Base-by-base conservation (phyloP, 1,140 invertebrate genomes). In the Phocides pigmalion region DNA sequence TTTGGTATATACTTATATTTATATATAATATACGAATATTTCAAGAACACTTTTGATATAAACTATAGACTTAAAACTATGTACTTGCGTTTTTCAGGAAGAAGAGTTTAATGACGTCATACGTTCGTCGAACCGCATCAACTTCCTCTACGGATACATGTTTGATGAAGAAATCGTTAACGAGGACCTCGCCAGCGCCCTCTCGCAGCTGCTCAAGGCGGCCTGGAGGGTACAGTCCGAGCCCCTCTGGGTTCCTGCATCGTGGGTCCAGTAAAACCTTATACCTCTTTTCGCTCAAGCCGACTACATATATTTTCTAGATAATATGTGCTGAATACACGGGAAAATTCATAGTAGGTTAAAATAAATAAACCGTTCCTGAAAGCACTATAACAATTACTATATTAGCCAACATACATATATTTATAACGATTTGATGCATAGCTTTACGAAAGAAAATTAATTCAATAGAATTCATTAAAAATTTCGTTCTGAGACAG, bases 151-250 rank as follows among this genome's bases (percentile, higher is more conserved):
- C 89, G 96, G 97, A 3, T 98, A 99, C 90, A 96, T 97, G 79
- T 99, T 99, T 87, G 98, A 99, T 90, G 96, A 97, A 74, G 95
- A 95, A 50, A 96, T 99, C 15, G 94, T 98, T 1, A 99, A 99
- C 82, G 96, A 95, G 14, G 97, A 99, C 78, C 92, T 99, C 46
- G 94, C 96, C 1, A 93, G 94, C 46, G 97, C 98, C 17, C 97
- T 99, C 74, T 95, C 97, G 70, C 96, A 97, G 77, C 94, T 99
- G 2, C 92, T 98, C 3, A 93, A 94, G 66, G 94, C 95, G 42
- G 95, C 97, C 1, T 96, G 96, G 87, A 94, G 95, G 76, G 95
- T 99, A 12, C 98, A 99, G 90, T 96, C 95, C 2, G 97, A 99
- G 85, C 97, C 98, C 6, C 94, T 98, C 11, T 99, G 98, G 98